phyloP scores from a whole-genome alignment of 2,113 vertebrate species.

The Alouatta palliata region DNA sequence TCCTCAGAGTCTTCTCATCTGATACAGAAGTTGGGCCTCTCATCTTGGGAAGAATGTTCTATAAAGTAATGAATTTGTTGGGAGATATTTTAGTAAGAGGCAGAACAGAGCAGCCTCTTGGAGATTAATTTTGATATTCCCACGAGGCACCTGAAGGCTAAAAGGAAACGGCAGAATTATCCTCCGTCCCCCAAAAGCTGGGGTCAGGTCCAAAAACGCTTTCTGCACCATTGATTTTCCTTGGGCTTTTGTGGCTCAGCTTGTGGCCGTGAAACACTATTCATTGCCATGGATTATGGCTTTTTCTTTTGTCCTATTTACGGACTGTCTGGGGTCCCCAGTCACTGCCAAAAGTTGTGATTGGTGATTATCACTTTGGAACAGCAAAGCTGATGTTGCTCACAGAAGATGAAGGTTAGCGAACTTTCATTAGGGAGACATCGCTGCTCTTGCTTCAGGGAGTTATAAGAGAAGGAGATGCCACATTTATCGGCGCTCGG shows the following conservation, averaged over 20 bases:
- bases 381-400: neutral
- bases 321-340: constrained; percentile 27
- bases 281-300: constrained; percentile 42
- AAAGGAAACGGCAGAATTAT: constrained; percentile 42
- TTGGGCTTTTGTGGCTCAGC: constrained; percentile 61
- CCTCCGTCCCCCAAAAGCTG: neutral
- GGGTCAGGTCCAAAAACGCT: constrained; percentile 49
- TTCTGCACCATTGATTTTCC: constrained; percentile 61
- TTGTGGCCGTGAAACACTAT: constrained; percentile 56
- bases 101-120: neutral
- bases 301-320: constrained; percentile 70
- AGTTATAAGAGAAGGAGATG: neutral
- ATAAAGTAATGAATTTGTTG: constrained; percentile 2
- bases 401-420: neutral
- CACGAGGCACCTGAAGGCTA: constrained; percentile 6
- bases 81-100: constrained; percentile 17
- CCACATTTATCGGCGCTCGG: neutral
- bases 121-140: constrained; percentile 51
- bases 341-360: constrained; percentile 62
- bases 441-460: neutral
- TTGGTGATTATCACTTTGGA: constrained; percentile 56
- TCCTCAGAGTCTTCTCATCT: constrained; percentile 27
- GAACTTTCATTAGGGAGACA: neutral
- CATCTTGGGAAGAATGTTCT: constrained; percentile 18
- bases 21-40: constrained; percentile 16